A percentile compares a stretch with the other conserved stretches of the same genome.
Conservation (phyloP, 2,113 vertebrate genomes). For the Ptilonorhynchus violaceus region DNA sequence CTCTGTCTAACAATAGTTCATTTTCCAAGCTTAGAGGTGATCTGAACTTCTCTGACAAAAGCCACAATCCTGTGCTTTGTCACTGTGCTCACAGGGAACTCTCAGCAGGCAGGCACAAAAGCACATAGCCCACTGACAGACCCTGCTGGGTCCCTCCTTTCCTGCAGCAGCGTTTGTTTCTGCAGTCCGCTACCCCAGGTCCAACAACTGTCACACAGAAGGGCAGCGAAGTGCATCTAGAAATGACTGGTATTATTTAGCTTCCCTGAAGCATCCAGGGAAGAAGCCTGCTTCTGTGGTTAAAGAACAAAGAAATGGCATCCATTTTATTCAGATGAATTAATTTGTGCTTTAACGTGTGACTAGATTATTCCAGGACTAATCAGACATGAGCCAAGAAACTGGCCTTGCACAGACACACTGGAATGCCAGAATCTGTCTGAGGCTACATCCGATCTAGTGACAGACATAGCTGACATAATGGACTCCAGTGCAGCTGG, state of each 20-base stretch:
- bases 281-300: neutral
- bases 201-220: neutral
- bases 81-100: neutral
- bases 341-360: neutral
- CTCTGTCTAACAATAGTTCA: neutral
- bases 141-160: neutral
- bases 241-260: neutral
- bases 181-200: neutral
- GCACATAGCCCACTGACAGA: neutral
- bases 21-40: neutral
- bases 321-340: neutral
- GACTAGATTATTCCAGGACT: neutral
- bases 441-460: neutral
- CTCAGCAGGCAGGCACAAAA: neutral
- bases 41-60: neutral
- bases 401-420: neutral
- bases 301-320: neutral
- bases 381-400: neutral
- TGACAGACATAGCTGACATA: accelerated
- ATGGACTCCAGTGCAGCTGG: neutral
- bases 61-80: neutral
- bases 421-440: neutral
- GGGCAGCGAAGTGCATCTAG: neutral
- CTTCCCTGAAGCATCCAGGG: neutral
- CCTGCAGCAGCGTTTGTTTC: neutral